Conservation (phyloP, 1,140 invertebrate species). For the Nasonia giraulti region DNA sequence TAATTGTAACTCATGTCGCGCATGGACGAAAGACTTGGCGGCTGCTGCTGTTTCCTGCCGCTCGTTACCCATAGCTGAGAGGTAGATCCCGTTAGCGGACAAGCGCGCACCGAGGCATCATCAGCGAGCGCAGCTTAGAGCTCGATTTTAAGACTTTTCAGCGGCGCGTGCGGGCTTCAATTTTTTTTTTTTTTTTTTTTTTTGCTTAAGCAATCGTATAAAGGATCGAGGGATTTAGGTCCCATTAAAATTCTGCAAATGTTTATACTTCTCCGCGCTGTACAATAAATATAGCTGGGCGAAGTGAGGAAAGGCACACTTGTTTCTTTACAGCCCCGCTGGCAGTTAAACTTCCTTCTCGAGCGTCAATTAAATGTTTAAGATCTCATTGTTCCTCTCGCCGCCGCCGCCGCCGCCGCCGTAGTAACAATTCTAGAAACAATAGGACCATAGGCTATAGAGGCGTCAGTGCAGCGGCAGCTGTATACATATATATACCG, state of each 20-base stretch:
- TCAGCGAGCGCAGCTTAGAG: background rate
- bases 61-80: constrained; percentile 55
- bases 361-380: background rate
- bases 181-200: background rate
- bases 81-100: background rate
- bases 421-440: background rate
- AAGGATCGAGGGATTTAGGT: background rate
- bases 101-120: constrained; percentile 1
- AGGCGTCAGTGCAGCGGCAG: background rate
- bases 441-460: background rate
- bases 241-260: background rate
- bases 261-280: background rate
- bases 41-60: constrained; percentile 50
- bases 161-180: background rate
- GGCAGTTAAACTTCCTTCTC: background rate
- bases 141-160: background rate
- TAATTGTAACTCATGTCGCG: constrained; percentile 56
- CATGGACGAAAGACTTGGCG: constrained; percentile 50
- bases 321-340: background rate
- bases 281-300: background rate
- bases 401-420: no score
- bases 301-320: background rate
- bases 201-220: background rate
- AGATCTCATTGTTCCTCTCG: background rate
- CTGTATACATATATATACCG: background rate